Evolutionary conservation across 2,113 vertebrate species (phyloP).

Genomic region (Nesogale talazaci): DNA sequence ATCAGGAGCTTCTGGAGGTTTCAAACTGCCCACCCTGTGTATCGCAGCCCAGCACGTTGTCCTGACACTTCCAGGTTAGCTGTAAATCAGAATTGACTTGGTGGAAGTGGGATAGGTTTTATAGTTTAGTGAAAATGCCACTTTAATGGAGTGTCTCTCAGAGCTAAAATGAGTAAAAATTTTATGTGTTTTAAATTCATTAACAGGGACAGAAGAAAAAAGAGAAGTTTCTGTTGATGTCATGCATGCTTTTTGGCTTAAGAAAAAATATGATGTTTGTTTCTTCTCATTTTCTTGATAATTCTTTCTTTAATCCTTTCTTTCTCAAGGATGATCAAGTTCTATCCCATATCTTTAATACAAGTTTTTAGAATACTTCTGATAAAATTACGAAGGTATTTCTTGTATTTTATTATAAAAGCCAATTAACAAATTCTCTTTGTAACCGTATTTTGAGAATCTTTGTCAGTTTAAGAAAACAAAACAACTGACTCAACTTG

Average conservation of each 20-base stretch:
- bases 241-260: neutral
- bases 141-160: neutral
- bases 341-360: neutral
- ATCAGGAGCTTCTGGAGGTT: too few species aligned
- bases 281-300: neutral
- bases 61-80: too few species aligned
- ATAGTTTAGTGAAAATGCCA: neutral
- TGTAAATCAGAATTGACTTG: too few species aligned
- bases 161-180: neutral
- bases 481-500: neutral
- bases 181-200: neutral
- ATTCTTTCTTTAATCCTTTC: neutral
- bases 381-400: neutral
- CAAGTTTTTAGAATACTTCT: neutral
- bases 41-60: too few species aligned
- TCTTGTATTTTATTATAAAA: slow-evolving; percentile 18
- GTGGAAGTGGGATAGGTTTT: too few species aligned
- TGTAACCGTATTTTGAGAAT: neutral
- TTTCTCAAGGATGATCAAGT: neutral
- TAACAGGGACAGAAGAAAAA: neutral
- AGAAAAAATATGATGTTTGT: neutral
- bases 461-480: neutral
- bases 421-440: neutral
- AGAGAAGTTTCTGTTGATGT: neutral
- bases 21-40: too few species aligned